Evolutionary conservation across 1,140 invertebrate genomes (phyloP).

Genomic region (Plectus sambesii): DNA sequence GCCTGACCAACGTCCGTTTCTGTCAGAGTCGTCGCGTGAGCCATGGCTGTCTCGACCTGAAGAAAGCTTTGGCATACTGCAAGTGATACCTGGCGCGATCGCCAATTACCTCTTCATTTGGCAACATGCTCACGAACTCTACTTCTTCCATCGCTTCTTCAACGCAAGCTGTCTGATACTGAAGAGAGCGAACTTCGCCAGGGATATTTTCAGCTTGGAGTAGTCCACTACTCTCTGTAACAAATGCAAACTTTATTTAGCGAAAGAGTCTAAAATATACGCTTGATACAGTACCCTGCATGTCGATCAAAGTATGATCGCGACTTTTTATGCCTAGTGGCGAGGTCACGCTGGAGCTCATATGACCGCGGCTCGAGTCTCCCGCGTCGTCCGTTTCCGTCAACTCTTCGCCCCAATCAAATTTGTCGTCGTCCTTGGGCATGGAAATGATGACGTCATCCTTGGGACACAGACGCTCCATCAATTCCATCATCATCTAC

Average conservation of each 20-base stretch:
- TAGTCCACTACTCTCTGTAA: conserved; percentile 1
- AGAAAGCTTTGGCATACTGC: not conserved
- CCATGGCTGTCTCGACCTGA: conserved; percentile 56
- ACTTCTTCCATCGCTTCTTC: conserved; percentile 67
- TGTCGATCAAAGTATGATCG: no score
- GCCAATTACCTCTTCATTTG: conserved; percentile 62
- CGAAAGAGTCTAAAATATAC: not conserved
- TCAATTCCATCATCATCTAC: conserved; percentile 36
- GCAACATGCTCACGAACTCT: conserved; percentile 67
- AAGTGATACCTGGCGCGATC: not conserved
- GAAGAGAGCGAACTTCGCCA: conserved; percentile 9
- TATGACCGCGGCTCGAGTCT: no score
- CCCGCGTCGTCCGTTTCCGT: no score
- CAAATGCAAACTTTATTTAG: not conserved
- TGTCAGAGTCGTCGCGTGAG: conserved; percentile 72
- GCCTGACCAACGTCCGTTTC: conserved; percentile 71
- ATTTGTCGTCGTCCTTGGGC: conserved; percentile 15
- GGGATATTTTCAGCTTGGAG: not conserved
- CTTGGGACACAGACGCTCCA: conserved; percentile 52
- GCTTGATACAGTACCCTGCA: not conserved
- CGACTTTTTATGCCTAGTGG: no score
- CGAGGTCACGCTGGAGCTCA: no score
- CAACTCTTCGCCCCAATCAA: conserved; percentile 26
- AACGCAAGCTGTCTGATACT: conserved; percentile 79
- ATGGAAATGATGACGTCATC: conserved; percentile 46